Evolutionary conservation across 2,888 invertebrate genomes (phyloP).

Genomic region (Polia nebulosa): DNA sequence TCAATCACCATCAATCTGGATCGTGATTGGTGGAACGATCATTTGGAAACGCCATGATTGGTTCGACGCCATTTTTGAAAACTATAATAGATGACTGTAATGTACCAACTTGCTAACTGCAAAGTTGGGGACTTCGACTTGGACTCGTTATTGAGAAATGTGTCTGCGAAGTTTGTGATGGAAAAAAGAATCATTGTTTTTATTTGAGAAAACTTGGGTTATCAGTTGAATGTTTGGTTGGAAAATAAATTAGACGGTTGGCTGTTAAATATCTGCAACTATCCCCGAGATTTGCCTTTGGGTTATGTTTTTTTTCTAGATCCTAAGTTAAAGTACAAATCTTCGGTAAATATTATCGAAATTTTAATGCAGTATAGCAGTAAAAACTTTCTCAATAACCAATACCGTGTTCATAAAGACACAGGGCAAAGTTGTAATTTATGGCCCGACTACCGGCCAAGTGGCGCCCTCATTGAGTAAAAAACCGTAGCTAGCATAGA

Average conservation of each 20-base stretch:
- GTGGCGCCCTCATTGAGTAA: no score
- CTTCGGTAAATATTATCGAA: no score
- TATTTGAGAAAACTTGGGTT: background rate
- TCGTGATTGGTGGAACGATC: background rate
- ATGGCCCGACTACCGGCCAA: no score
- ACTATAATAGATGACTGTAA: constrained; percentile 7
- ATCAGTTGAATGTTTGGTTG: background rate
- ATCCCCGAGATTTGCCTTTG: no score
- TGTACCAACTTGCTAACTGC: constrained; percentile 27
- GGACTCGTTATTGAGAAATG: constrained; percentile 22
- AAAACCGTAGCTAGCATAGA: no score
- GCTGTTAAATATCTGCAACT: background rate
- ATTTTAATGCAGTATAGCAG: no score
- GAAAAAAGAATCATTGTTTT: background rate
- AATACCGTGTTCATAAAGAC: no score
- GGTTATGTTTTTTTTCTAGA: no score
- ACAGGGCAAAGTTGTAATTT: no score
- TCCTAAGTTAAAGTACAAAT: no score
- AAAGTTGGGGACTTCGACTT: constrained; percentile 24
- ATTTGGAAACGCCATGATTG: constrained; percentile 9
- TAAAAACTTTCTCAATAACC: no score
- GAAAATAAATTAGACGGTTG: background rate
- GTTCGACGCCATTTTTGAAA: constrained; percentile 7
- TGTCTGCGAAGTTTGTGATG: background rate
- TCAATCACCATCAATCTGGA: constrained; percentile 15